Evolutionary conservation across 1,140 invertebrate genomes (phyloP).

Genomic region (Leptoteleia sp.): DNA sequence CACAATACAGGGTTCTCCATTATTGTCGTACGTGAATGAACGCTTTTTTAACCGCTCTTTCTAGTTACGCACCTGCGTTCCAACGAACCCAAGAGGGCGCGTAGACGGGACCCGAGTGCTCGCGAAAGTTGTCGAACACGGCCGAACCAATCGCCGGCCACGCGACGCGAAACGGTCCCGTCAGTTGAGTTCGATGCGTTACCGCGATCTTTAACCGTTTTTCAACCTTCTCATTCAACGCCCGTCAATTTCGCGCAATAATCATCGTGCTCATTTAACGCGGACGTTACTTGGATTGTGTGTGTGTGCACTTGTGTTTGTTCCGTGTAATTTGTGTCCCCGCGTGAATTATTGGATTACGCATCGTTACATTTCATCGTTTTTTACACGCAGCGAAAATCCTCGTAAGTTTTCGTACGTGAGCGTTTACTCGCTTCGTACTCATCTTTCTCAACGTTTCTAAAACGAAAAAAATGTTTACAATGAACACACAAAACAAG

Average conservation of each 20-base stretch:
- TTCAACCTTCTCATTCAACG: constrained; percentile 23
- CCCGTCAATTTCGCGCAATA: constrained; percentile 25
- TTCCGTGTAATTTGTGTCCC: constrained; percentile 35
- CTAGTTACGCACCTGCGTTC: constrained; percentile 60
- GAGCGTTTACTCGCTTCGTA: constrained; percentile 1
- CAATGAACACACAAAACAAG: too few relatives aligned
- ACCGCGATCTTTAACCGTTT: constrained; percentile 60
- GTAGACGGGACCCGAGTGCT: constrained; percentile 21
- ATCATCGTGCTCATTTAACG: constrained; percentile 5
- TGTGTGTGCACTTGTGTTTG: constrained; percentile 21
- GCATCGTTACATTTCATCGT: neutral
- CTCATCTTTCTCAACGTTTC: too few relatives aligned
- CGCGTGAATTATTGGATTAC: constrained; percentile 23
- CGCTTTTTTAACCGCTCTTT: constrained; percentile 35
- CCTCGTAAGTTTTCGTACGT: constrained; percentile 30
- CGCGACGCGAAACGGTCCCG: constrained; percentile 65
- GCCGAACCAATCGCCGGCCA: constrained; percentile 61
- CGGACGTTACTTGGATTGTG: neutral
- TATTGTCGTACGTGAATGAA: constrained; percentile 39
- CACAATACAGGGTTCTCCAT: constrained; percentile 43
- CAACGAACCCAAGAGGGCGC: constrained; percentile 59
- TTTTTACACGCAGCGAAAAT: constrained; percentile 6
- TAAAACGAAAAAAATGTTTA: too few relatives aligned
- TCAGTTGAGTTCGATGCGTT: constrained; percentile 64
- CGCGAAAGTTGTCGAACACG: constrained; percentile 11